Conservation (phyloP, 2,888 invertebrate species). For the Melanophora roralis region DNA sequence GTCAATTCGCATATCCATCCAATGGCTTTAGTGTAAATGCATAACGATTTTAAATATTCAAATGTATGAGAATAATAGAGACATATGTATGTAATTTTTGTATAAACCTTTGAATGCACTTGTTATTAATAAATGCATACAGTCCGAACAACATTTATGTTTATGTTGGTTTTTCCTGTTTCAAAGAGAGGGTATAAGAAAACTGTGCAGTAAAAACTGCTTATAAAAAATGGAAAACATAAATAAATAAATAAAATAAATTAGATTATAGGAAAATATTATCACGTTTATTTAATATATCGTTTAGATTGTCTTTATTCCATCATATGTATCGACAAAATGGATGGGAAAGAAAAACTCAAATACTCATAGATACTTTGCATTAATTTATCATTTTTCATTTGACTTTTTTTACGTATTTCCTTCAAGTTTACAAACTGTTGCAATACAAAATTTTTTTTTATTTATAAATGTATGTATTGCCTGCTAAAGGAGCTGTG, state of each 20-base stretch:
- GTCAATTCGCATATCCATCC: constrained; percentile 59
- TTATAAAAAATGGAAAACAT: not conserved
- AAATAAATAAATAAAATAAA: constrained; percentile 8
- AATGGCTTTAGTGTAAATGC: constrained; percentile 25
- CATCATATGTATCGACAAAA: constrained; percentile 38
- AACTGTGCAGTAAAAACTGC: not conserved
- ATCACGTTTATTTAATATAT: constrained; percentile 47
- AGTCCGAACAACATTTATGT: not conserved
- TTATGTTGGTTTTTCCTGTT: not conserved
- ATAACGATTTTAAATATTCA: not conserved
- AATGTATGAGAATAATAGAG: no score
- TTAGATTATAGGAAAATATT: constrained; percentile 1
- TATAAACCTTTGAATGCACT: not conserved
- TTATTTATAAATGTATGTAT: not conserved
- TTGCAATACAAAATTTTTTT: constrained; percentile 27
- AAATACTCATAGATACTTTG: constrained; percentile 4
- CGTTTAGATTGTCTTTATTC: constrained; percentile 38
- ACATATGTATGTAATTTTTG: not conserved
- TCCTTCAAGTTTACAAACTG: no score
- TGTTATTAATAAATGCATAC: constrained; percentile 32
- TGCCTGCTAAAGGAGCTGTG: not conserved
- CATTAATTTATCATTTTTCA: constrained; percentile 16
- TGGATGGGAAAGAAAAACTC: no score
- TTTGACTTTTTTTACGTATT: not conserved
- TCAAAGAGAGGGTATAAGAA: not conserved